Base-by-base conservation (phyloP, 2,113 vertebrate species). In the Hippocampus abdominalis region DNA sequence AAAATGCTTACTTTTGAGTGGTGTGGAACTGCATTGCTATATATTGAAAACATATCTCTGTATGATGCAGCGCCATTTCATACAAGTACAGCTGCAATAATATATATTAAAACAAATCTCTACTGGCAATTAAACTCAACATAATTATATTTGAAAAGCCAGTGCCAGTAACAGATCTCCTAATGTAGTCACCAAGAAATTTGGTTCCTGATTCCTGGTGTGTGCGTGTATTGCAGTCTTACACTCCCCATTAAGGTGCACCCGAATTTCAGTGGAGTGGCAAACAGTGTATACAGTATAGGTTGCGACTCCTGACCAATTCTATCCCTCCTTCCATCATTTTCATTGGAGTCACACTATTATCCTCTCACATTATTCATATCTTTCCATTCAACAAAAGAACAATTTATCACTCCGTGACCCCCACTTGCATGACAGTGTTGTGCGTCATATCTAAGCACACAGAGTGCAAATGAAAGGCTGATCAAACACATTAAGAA, bases 291-390 rank as follows among this genome's bases (percentile, higher is more conserved):
- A 48, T 48, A 48, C 46, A 48, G 46, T 48, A 48, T 11, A 39
- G 1, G 3, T 5, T 21, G 32, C n/a, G 20, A 62, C 39, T 36
- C 23, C 23, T 25, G 73, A 64, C 44, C 53, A 51, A 64, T 67
- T 36, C 66, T 42, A 79, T 71, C 49, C 48, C 51, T 54, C 53
- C 53, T 66, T 16, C 25, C 60, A 48, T 68, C 56, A 61, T 57
- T 15, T 63, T 61, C 62, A 32, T 18, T 27, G 57, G 59, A 51
- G 25, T 40, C 66, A 78, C 79, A 85, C 70, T 40, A 70, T 86
- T 86, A 73, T 79, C 75, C 63, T 48, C 36, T 7, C 60, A 66
- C 44, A 13, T 76, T 79, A 73, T 49, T 7, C 10, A 40, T 23
- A 3, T 44, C 48, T 49, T 27, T 11, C 64, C 57, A 51, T 68